A percentile compares a stretch with the other conserved stretches of the same genome.
Conservation (phyloP, 2,888 invertebrate genomes). For the Synergus gifuensis region DNA sequence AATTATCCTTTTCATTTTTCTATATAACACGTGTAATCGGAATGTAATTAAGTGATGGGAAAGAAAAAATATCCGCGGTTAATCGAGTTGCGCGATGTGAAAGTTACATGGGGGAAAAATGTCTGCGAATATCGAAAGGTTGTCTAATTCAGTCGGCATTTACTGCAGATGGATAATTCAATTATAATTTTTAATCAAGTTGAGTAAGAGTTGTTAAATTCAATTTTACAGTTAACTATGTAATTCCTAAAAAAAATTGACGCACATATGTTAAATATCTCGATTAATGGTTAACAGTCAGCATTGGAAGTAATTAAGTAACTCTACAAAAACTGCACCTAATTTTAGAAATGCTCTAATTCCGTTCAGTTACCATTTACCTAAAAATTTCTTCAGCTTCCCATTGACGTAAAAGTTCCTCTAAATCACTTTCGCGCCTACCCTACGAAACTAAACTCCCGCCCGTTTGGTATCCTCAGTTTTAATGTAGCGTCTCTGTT, state of each 20-base stretch:
- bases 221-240: no score
- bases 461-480: not conserved
- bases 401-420: conserved; percentile 8
- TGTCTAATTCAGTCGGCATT: not conserved
- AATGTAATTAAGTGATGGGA: conserved; percentile 2
- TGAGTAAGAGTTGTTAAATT: not conserved
- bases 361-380: not conserved
- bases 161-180: not conserved
- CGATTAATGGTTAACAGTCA: no score
- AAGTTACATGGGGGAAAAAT: not conserved
- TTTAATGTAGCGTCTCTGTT: conserved; percentile 1
- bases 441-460: not conserved
- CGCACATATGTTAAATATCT: no score
- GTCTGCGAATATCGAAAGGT: not conserved
- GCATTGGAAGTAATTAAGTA: no score
- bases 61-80: not conserved
- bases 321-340: not conserved
- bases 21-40: not conserved
- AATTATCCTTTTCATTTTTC: conserved; percentile 2
- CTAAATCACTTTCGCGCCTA: conserved; percentile 14
- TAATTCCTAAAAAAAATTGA: no score
- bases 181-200: not conserved
- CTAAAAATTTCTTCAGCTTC: not conserved
- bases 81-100: conserved; percentile 1
- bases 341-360: conserved; percentile 5